Evolutionary conservation across 2,797 vertebrate genomes (phyloP).

Genomic region (Sebastes matsubarae): DNA sequence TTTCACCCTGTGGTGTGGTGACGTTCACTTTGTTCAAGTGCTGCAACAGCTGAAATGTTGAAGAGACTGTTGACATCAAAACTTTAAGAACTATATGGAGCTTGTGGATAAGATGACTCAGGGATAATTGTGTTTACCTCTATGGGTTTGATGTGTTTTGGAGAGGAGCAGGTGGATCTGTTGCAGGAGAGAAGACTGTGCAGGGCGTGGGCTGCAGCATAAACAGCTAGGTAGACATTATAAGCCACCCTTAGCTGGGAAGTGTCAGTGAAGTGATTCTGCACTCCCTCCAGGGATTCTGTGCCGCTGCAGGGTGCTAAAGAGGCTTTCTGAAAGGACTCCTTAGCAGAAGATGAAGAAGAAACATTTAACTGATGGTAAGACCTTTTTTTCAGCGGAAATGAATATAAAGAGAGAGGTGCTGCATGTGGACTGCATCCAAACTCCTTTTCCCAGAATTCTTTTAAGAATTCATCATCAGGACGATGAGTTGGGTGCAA

Average conservation of each 20-base stretch:
- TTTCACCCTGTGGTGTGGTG: slow-evolving; percentile 73
- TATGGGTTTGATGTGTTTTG: slow-evolving; percentile 50
- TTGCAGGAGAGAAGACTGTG: slow-evolving; percentile 67
- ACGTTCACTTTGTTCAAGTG: slow-evolving; percentile 67
- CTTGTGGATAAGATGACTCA: not conserved
- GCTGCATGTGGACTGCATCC: slow-evolving; percentile 48
- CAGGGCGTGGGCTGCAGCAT: slow-evolving; percentile 75
- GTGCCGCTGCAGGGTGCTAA: slow-evolving; percentile 65
- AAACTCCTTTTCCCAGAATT: slow-evolving; percentile 77
- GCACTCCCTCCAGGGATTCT: slow-evolving; percentile 63
- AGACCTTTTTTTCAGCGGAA: not conserved
- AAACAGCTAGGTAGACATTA: slow-evolving; percentile 79
- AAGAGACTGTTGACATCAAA: not conserved
- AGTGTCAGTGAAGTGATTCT: slow-evolving; percentile 65
- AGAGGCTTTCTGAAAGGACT: not conserved
- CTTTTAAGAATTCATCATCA: slow-evolving; percentile 59
- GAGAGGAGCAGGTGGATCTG: slow-evolving; percentile 40
- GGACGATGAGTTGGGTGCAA: slow-evolving; percentile 65
- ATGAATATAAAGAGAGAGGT: not conserved
- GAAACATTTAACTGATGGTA: slow-evolving; percentile 1
- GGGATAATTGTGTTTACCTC: slow-evolving; percentile 45
- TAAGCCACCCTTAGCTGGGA: slow-evolving; percentile 71
- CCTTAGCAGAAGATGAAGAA: not conserved
- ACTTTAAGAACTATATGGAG: not conserved
- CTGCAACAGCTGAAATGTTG: slow-evolving; percentile 63